A percentile compares a stretch with the other conserved stretches of the same genome.
phyloP scores from a whole-genome alignment of 2,888 invertebrate genomes.

The Halictus ligatus region DNA sequence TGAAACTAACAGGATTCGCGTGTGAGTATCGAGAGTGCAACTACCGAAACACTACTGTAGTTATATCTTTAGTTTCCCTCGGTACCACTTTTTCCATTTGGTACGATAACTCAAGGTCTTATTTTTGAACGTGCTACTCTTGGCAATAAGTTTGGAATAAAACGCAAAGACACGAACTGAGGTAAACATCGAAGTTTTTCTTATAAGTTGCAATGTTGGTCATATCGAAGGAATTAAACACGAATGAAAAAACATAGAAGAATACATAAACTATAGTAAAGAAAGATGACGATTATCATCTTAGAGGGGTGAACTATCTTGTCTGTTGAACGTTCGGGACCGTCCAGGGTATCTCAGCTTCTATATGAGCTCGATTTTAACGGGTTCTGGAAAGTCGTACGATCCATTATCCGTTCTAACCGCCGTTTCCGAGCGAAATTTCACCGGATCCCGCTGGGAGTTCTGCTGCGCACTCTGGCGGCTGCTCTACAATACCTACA shows the following conservation, averaged over 20 bases:
- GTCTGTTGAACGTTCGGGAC: constrained; percentile 40
- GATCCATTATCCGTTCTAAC: constrained; percentile 61
- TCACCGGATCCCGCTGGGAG: constrained; percentile 48
- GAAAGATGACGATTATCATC: constrained; percentile 15
- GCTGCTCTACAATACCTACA: constrained; percentile 63
- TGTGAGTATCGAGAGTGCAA: too few relatives aligned
- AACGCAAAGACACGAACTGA: too few relatives aligned
- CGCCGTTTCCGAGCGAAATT: constrained; percentile 59
- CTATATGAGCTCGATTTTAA: constrained; percentile 43
- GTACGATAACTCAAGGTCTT: too few relatives aligned
- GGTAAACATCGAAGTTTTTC: too few relatives aligned
- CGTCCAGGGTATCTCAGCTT: not conserved
- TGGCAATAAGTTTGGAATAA: too few relatives aligned
- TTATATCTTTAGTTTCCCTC: too few relatives aligned
- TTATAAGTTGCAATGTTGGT: too few relatives aligned
- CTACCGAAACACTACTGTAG: too few relatives aligned
- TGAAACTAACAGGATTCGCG: too few relatives aligned
- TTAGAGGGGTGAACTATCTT: constrained; percentile 44
- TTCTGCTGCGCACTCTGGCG: constrained; percentile 51
- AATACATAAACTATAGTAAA: not conserved
- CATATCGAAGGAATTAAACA: too few relatives aligned
- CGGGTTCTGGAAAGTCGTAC: constrained; percentile 47
- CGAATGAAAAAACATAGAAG: not conserved
- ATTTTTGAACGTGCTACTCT: too few relatives aligned
- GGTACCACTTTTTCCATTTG: too few relatives aligned